Base-by-base conservation (phyloP, 2,888 invertebrate species). In the Xylota segnis region DNA sequence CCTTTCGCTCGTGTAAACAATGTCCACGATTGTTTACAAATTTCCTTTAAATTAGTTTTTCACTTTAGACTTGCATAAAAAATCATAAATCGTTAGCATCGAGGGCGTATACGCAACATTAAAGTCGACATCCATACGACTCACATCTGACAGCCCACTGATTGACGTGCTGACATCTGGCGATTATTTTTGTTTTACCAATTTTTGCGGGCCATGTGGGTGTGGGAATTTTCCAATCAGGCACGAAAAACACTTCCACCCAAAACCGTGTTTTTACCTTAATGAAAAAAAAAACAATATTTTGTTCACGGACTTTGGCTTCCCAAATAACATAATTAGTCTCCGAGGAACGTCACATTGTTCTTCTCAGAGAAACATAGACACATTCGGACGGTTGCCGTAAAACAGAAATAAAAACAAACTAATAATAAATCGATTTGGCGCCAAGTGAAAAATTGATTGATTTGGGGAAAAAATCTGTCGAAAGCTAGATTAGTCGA, bases 111-210 rank as follows among this genome's bases (percentile, higher is more conserved):
- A 63, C 47, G 63, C 47, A 47, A 47, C 47, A 47, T 63, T 47
- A 16, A 16, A 63, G n/a, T 32, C 32, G 63, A 47, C 63, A 63
- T 63, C 63, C 32, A 16, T 32, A 18, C 47, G 47, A 63, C 63
- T 32, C n/a, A 18, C 32, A 7, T 18, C 32, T 63, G 63, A 63
- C 63, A 63, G 29, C 18, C 6, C 9, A 0, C 47, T 63, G 63
- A 63, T 63, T 63, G 47, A 58, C 58, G 18, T 58, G 37, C 58
- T 0, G 58, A 37, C 58, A 58, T 58, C 58, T 58, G 58, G 58
- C 12, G 58, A 37, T 37, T 37, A 34, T 37, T 58, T 23, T 37
- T 58, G 58, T 58, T 58, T 58, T 4, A 29, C 7, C 34, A 34
- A 23, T 58, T 32, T 50, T 56, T 32, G 32, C 32, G 16, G 34